A percentile compares a stretch with the other conserved stretches of the same genome.
Evolutionary conservation across 2,797 vertebrate species (phyloP).

Genomic region (Bufotes viridis): DNA sequence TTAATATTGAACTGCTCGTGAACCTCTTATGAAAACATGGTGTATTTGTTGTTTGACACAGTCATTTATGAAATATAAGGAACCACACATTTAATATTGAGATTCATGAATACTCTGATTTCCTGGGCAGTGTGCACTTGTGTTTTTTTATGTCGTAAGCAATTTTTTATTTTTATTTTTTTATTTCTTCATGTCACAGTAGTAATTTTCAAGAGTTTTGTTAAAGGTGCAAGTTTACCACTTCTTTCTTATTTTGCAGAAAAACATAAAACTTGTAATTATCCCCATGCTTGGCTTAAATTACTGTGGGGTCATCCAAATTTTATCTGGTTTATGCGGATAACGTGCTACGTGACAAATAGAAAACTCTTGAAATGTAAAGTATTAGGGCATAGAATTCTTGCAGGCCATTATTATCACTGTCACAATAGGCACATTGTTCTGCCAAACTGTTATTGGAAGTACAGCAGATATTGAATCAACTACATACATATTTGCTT

Average conservation of each 20-base stretch:
- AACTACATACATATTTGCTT: not conserved
- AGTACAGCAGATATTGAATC: not conserved
- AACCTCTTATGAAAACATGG: conserved; percentile 48
- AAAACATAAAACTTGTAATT: conserved; percentile 44
- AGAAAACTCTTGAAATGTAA: conserved; percentile 16
- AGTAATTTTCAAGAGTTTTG: conserved; percentile 26
- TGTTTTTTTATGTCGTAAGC: conserved; percentile 40
- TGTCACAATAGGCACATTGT: not conserved
- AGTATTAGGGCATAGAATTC: not conserved
- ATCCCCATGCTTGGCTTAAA: conserved; percentile 25
- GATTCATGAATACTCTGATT: conserved; percentile 33
- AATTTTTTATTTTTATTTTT: conserved; percentile 52
- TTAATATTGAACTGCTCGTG: conserved; percentile 48
- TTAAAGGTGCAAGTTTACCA: conserved; percentile 24
- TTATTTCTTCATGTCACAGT: conserved; percentile 31
- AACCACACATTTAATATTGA: conserved; percentile 32
- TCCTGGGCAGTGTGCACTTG: conserved; percentile 13
- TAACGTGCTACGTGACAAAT: not conserved
- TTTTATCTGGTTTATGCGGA: conserved; percentile 36
- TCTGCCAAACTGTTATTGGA: not conserved
- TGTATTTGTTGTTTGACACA: conserved; percentile 45
- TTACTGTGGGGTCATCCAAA: conserved; percentile 32
- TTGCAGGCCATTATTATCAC: conserved; percentile 6
- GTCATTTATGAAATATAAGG: conserved; percentile 11
- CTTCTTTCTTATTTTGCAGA: conserved; percentile 18